Conservation (phyloP, 1,140 invertebrate species). For the Caenorhabditis remanei region DNA sequence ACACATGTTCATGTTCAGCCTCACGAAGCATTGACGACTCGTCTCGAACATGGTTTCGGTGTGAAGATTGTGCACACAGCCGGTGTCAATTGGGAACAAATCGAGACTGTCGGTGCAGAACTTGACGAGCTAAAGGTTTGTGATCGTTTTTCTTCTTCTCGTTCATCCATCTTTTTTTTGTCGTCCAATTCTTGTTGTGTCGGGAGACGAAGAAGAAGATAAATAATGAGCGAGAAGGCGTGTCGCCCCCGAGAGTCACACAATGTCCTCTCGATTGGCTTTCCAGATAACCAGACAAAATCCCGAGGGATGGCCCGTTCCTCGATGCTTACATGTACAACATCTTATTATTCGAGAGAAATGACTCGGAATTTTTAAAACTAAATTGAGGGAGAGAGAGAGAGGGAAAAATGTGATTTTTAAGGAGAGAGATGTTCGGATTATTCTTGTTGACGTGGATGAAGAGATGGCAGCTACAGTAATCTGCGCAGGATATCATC, state of each 20-base stretch:
- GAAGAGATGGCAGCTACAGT: slow-evolving; percentile 91
- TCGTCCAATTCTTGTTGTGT: slow-evolving; percentile 27
- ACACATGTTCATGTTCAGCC: slow-evolving; percentile 81
- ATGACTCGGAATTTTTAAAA: slow-evolving; percentile 48
- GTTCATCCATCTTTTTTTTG: slow-evolving; percentile 34
- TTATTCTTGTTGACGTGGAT: slow-evolving; percentile 96
- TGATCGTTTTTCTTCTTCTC: slow-evolving; percentile 19
- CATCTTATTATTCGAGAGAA: slow-evolving; percentile 53
- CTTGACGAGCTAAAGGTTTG: slow-evolving; percentile 86
- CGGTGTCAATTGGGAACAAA: slow-evolving; percentile 89
- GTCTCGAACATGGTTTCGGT: slow-evolving; percentile 84
- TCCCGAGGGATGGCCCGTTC: background rate
- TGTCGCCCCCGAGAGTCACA: slow-evolving; percentile 40
- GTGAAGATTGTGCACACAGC: slow-evolving; percentile 90
- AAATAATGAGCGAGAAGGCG: slow-evolving; percentile 44
- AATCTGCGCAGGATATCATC: slow-evolving; percentile 86
- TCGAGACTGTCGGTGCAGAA: slow-evolving; percentile 82
- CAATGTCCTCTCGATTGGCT: slow-evolving; percentile 56
- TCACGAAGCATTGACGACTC: slow-evolving; percentile 90
- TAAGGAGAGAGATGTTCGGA: slow-evolving; percentile 87
- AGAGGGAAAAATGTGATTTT: slow-evolving; percentile 62
- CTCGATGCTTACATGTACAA: slow-evolving; percentile 21
- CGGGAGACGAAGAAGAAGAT: slow-evolving; percentile 44
- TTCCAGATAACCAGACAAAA: slow-evolving; percentile 45
- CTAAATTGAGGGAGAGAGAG: background rate